A percentile compares a stretch with the other conserved stretches of the same genome.
Conservation (phyloP, 2,797 vertebrate species). For the Holocentrus rufus region DNA sequence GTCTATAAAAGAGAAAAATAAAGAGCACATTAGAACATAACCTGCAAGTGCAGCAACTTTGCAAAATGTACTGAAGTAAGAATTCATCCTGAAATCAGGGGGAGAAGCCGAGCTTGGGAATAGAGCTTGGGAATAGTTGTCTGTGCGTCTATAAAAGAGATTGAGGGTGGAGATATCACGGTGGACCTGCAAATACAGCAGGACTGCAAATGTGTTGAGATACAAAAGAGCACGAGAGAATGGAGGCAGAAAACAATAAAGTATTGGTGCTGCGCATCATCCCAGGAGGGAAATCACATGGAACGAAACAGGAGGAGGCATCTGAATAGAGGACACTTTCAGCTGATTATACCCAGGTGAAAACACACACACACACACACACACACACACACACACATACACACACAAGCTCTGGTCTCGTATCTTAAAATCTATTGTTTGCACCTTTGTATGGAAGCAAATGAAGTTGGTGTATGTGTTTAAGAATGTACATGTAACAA, state of each 20-base stretch:
- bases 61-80: neutral
- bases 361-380: neutral
- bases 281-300: neutral
- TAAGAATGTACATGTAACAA: no score
- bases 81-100: neutral
- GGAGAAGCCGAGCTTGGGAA: neutral
- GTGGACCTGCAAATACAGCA: neutral
- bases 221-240: neutral
- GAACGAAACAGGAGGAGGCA: neutral
- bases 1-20: slow-evolving; percentile 38
- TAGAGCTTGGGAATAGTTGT: neutral
- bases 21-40: slow-evolving; percentile 19
- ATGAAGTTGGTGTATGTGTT: no score
- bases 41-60: slow-evolving; percentile 27
- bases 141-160: neutral
- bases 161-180: slow-evolving; percentile 1
- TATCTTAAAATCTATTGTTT: no score
- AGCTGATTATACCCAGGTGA: neutral
- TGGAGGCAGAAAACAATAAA: neutral
- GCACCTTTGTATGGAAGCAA: no score
- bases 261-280: neutral
- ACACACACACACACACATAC: neutral
- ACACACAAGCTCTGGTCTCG: neutral
- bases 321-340: neutral
- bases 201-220: neutral